Evolutionary conservation across 2,888 invertebrate genomes (phyloP), one percentile per base, ranked within the genome.

Genomic region (Hybos culiciformis): DNA sequence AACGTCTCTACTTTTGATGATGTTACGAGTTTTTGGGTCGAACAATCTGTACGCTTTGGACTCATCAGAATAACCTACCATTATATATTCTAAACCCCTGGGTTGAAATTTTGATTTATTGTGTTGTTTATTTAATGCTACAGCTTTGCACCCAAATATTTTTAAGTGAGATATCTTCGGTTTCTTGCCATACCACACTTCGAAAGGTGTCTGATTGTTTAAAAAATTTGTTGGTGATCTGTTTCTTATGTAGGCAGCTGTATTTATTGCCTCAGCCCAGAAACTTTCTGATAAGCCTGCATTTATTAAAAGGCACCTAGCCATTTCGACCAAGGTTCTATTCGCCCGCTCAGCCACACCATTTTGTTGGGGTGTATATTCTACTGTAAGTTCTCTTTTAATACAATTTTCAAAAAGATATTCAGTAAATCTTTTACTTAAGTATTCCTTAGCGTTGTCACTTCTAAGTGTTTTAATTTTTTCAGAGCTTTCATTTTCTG

Each of bases 201-300:
- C 60, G 43, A 53, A 53, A 3, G 64, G 60, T 2, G 53, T 55
- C 4, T 24, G 34, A 2, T 41, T 37, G 21, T 32, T 33, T 12
- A 49, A 5, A 8, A 24, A 19, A 5, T 40, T 45, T 3, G 42
- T 42, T 6, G 41, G 37, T 14, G 39, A 33, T 26, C 50, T 41
- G 32, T 58, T 58, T 34, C 50, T 46, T 12, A 54, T 34, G 39
- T 50, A 50, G 17, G 43, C 46, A 15, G 54, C 55, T 12, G 53
- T 52, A 9, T 54, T 51, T 0, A 61, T 54, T 2, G 62, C 62
- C 50, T 65, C 63, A 12, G 60, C 59, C 62, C 61, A 63, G 4
- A 61, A 47, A 15, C 46, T 47, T 21, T 48, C 47, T 50, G 14
- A 49, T 2, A 57, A 31, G 4, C 44, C 47, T 6, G 50, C 44